phyloP scores from a whole-genome alignment of 2,797 vertebrate genomes.

The Thalassophryne amazonica region DNA sequence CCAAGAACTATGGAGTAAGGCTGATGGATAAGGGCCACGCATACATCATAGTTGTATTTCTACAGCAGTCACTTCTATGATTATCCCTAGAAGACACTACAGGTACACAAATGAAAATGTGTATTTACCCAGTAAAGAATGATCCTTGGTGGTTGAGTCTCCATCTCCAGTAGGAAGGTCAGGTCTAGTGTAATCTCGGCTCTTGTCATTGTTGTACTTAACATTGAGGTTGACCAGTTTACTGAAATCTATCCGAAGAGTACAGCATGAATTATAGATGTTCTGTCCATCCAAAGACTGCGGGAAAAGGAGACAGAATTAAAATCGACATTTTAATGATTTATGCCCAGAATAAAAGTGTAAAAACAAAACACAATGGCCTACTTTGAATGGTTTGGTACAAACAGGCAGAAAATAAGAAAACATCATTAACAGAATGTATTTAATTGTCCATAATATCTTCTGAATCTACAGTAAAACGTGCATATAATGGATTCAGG shows the following conservation, averaged over 20 bases:
- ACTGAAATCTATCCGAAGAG: slow-evolving; percentile 97
- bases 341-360: slow-evolving; percentile 3
- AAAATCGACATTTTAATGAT: not conserved
- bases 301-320: not conserved
- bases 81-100: too few species aligned
- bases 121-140: slow-evolving; percentile 85
- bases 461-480: too few species aligned
- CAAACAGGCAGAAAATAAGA: not conserved
- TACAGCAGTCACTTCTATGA: too few species aligned
- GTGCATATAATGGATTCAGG: too few species aligned
- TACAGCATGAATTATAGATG: slow-evolving; percentile 98
- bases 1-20: too few species aligned
- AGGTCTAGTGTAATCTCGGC: slow-evolving; percentile 95
- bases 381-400: not conserved
- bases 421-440: too few species aligned
- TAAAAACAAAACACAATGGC: not conserved
- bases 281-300: slow-evolving; percentile 98
- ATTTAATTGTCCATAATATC: too few species aligned
- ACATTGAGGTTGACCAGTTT: slow-evolving; percentile 98
- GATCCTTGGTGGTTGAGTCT: slow-evolving; percentile 89
- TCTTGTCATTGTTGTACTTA: slow-evolving; percentile 99
- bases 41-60: too few species aligned
- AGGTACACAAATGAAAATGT: not conserved
- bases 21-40: too few species aligned
- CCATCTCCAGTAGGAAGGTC: slow-evolving; percentile 96